phyloP scores from a whole-genome alignment of 2,888 invertebrate genomes.

The Tetramorium bicarinatum region DNA sequence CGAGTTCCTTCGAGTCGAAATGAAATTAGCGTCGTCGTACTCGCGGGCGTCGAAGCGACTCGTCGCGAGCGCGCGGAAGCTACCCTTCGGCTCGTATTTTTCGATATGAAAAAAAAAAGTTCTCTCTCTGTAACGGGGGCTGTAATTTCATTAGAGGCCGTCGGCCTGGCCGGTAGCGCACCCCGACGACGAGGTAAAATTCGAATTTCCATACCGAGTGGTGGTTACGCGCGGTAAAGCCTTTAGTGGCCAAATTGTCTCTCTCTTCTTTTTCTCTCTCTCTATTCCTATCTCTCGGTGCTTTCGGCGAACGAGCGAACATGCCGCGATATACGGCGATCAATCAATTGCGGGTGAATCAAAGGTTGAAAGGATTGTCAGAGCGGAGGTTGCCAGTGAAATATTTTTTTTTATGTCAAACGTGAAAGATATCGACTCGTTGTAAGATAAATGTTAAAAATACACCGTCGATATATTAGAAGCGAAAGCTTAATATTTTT shows the following conservation, averaged over 20 bases:
- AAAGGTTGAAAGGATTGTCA: slow-evolving; percentile 44
- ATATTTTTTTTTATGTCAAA: slow-evolving; percentile 14
- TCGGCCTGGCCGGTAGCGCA: slow-evolving; percentile 40
- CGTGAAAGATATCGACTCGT: not conserved
- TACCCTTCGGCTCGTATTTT: slow-evolving; percentile 16
- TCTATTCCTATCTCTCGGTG: not conserved
- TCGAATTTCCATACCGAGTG: slow-evolving; percentile 55
- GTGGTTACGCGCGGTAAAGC: slow-evolving; percentile 50
- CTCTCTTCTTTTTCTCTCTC: not conserved
- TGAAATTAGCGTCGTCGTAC: slow-evolving; percentile 39
- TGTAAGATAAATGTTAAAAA: not conserved
- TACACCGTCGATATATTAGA: not conserved
- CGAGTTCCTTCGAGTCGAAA: slow-evolving; percentile 22
- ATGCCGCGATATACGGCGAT: slow-evolving; percentile 20
- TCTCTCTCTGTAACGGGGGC: slow-evolving; percentile 22
- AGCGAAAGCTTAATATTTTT: not conserved
- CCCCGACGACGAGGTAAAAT: slow-evolving; percentile 43
- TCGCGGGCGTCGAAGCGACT: slow-evolving; percentile 14
- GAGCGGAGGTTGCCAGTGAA: slow-evolving; percentile 20
- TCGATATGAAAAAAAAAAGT: slow-evolving; percentile 41
- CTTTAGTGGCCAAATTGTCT: slow-evolving; percentile 49
- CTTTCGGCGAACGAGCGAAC: slow-evolving; percentile 21
- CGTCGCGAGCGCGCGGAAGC: not conserved
- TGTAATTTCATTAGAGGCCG: slow-evolving; percentile 55
- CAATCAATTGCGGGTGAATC: slow-evolving; percentile 49